Evolutionary conservation across 2,113 vertebrate species (phyloP), one percentile per base, ranked within the genome.

Genomic region (Balaenoptera acutorostrata): DNA sequence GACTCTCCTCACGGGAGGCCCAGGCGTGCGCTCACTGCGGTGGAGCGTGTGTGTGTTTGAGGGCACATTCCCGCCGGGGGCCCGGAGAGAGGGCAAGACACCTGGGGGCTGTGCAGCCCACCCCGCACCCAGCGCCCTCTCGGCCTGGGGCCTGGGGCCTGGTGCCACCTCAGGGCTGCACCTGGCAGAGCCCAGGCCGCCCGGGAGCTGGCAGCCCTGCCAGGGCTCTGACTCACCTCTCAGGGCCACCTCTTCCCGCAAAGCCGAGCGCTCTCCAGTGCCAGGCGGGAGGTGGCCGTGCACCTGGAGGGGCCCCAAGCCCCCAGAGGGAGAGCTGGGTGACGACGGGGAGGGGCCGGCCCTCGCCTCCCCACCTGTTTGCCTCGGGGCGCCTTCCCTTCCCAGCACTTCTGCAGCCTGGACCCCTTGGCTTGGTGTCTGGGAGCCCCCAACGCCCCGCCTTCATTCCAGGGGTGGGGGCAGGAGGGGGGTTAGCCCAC

Each of bases 121-220:
- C 68, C 39, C 21, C 0, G 4, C 8, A 17, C 80, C 91, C 66
- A 0, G 9, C 4, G 1, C 9, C 66, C 69, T 4, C 0, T 6
- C 2, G 5, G 46, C n/a, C 36, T 25, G 49, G 25, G 31, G 66
- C n/a, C 49, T 46, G n/a, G 25, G 72, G 44, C 49, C 33, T 33
- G 0, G 25, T 52, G 44, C 25, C 33, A 27, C 36, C 88, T 23
- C 29, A 49, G 4, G 33, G 25, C 71, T 89, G 72, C 66, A 44
- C 78, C 66, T 44, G 66, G 69, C 41, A 27, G 29, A n/a, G 9
- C 66, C 57, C 7, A 12, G 59, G 72, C 17, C 46, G 14, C 63
- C 9, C 13, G 12, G 6, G 27, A 33, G 25, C 23, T 0, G 55
- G 75, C 41, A n/a, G 39, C 39, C 29, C 80, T 4, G 5, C 55